Percentiles rank a stretch among this genome's conserved stretches.
These are phyloP conservation scores for Amphipoea oculea DNA, from an alignment of 2,888 invertebrate genomes.

Conservation along the genomic window DNA sequence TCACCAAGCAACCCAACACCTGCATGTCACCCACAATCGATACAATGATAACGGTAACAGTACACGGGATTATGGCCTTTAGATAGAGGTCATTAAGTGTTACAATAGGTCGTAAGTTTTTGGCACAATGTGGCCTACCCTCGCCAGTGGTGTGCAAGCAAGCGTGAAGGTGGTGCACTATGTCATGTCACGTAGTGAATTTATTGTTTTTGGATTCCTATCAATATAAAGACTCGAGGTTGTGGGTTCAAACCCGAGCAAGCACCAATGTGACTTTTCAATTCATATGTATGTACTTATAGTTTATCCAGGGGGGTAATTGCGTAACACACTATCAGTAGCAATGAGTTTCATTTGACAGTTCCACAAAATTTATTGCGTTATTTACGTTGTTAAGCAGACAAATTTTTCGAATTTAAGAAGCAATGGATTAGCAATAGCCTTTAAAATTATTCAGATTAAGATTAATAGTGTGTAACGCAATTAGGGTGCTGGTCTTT, in stretches of 20 bases:
- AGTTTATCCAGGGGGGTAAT: neutral
- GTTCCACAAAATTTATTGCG: too few relatives aligned
- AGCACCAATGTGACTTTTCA: neutral
- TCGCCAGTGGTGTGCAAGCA: constrained; percentile 65
- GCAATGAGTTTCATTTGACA: too few relatives aligned
- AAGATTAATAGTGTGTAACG: too few relatives aligned
- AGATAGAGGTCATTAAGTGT: neutral
- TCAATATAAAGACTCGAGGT: neutral
- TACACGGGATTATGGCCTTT: constrained; percentile 55
- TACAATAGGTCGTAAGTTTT: constrained; percentile 40
- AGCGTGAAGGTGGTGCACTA: constrained; percentile 70
- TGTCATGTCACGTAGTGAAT: constrained; percentile 22
- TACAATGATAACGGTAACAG: constrained; percentile 67
- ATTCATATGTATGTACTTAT: neutral
- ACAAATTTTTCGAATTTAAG: too few relatives aligned
- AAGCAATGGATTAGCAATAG: too few relatives aligned
- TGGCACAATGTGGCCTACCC: constrained; percentile 63
- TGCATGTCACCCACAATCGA: constrained; percentile 70
- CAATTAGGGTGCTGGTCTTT: too few relatives aligned
- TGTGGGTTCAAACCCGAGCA: neutral
- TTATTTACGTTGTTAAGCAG: too few relatives aligned
- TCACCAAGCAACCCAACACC: constrained; percentile 70
- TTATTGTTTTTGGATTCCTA: constrained; percentile 21
- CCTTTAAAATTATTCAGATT: too few relatives aligned
- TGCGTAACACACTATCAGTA: too few relatives aligned